Evolutionary conservation across 2,113 vertebrate species (phyloP), one percentile per base, ranked within the genome.

Genomic region (Nannobrachium achirus): DNA sequence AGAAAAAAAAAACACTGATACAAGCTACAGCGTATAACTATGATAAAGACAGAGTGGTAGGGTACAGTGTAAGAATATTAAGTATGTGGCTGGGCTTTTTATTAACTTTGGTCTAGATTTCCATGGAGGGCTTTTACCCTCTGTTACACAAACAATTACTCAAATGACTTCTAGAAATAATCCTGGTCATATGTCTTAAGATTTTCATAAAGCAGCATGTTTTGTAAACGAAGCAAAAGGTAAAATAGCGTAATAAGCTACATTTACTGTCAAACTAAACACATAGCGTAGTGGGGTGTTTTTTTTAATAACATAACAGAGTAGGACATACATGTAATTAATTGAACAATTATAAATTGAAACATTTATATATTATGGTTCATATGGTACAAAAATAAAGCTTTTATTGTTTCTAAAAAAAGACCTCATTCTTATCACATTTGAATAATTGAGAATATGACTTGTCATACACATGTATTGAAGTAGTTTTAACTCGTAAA

Each of bases 301-400:
- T 1, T 9, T 1, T 48, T 81, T 63, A 18, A 71, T 69, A 79
- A 75, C 81, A 68, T 73, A 38, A 66, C 45, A 74, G 16, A 70
- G 78, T 58, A 83, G n/a, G 8, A 59, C 69, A 55, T 70, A 80
- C 71, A 85, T 56, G 71, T 86, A 84, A 81, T 79, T 58, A 79
- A 83, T 65, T 76, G 33, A 88, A 86, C 79, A 79, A 83, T 89
- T 74, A 74, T 68, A 77, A 73, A 70, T 72, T 77, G 77, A 75
- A 77, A 83, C 55, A 80, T 86, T 65, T 86, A 91, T 91, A 91
- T 89, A 92, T 92, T 91, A 91, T 87, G 73, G 91, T 89, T 91
- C 78, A 75, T 42, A 82, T 80, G 66, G 88, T 93, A 94, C 75
- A 93, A 94, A 94, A 94, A 93, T 93, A 93, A 85, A 93, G 69